Percentiles rank a stretch among this genome's conserved stretches.
phyloP scores from a whole-genome alignment of 2,888 invertebrate genomes.

The Pseudococcus viburni region DNA sequence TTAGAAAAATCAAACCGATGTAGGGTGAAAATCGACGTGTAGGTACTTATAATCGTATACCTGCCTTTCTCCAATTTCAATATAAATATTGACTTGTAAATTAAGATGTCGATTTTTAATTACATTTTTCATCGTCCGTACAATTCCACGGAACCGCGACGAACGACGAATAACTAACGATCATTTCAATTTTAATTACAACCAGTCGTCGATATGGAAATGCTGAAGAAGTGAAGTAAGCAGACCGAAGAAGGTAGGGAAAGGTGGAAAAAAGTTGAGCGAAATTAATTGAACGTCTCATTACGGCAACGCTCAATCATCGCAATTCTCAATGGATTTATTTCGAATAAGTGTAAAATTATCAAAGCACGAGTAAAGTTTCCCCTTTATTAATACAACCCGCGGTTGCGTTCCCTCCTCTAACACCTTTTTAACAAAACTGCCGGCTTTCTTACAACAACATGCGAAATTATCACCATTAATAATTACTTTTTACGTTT shows the following conservation, averaged over 20 bases:
- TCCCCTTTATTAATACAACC: neutral
- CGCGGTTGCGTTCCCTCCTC: neutral
- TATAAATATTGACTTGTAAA: neutral
- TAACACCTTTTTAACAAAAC: neutral
- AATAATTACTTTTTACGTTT: neutral
- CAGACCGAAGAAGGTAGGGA: neutral
- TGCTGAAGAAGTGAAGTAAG: too few species aligned
- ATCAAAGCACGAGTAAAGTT: neutral
- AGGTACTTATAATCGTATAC: neutral
- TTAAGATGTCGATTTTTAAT: neutral
- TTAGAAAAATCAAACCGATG: too few species aligned
- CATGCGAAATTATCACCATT: neutral
- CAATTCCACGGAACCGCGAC: neutral
- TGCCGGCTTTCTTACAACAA: neutral
- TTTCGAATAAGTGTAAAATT: neutral
- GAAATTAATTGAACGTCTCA: constrained; percentile 27
- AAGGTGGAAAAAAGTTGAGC: neutral
- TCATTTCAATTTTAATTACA: neutral
- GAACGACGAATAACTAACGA: neutral
- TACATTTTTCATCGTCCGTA: neutral
- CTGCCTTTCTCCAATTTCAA: neutral
- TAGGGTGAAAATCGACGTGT: neutral
- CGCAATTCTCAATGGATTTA: constrained; percentile 4
- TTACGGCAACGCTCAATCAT: neutral
- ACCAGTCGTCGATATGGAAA: neutral